phyloP scores from a whole-genome alignment of 1,140 invertebrate species.

The Phenacoccus solenopsis region DNA sequence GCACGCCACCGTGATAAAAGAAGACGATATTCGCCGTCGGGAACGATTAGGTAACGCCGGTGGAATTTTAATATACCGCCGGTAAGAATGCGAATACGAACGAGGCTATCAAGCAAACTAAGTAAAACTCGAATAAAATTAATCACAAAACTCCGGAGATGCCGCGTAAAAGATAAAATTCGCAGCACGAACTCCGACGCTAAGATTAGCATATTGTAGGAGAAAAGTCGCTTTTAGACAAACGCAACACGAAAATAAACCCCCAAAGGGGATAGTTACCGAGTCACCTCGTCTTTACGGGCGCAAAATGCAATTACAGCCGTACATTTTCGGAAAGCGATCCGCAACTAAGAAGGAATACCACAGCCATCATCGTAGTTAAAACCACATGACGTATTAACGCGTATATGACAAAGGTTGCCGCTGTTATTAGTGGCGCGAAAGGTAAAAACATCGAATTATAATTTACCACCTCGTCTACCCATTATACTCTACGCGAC shows the following conservation, averaged over 20 bases:
- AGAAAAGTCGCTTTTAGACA: conserved; percentile 1
- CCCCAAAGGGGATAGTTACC: neutral
- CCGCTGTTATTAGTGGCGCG: neutral
- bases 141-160: conserved; percentile 1
- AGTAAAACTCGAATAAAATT: conserved; percentile 3
- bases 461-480: neutral
- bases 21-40: neutral
- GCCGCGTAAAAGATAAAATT: conserved; percentile 1
- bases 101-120: conserved; percentile 1
- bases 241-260: conserved; percentile 1
- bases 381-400: conserved; percentile 1
- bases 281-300: neutral
- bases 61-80: conserved; percentile 3
- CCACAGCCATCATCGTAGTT: neutral
- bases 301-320: neutral
- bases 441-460: neutral
- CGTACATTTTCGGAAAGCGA: neutral
- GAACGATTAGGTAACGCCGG: neutral
- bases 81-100: neutral
- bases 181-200: neutral
- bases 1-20: neutral
- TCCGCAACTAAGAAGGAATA: neutral
- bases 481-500: too few relatives aligned
- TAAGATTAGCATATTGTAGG: neutral
- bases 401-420: neutral